Evolutionary conservation across 2,797 vertebrate species (phyloP), one percentile per base, ranked within the genome.

Genomic region (Mastacembelus armatus): DNA sequence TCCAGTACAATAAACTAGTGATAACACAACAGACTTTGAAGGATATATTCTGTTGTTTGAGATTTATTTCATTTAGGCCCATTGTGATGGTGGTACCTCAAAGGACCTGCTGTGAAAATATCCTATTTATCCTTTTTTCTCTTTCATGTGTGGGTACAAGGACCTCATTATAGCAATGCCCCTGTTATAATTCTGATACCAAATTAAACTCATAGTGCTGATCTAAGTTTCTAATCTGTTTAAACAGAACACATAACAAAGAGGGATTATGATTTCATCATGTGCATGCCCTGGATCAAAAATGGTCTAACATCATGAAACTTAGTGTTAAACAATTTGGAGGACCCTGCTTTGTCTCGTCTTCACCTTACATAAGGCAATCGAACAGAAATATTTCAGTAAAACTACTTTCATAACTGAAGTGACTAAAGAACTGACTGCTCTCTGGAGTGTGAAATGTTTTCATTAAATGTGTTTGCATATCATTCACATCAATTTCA

Each of bases 41-140:
- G 77, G 81, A 57, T 58, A 26, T 12, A 4, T 72, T 83, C 66
- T 64, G 33, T 73, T 61, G 77, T 75, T 71, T 42, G 36, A 68
- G 51, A 83, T 85, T 61, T 81, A 84, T 88, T 78, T 80, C 58
- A 68, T 60, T 66, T 52, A 30, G 45, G 24, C 33, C 5, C 42
- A 71, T 2, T 0, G 40, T n/a, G 18, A 18, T 19, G 33, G 18
- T 18, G 33, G 36, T 18, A 8, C 52, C 55, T 72, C 66, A 27
- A 75, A 61, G 48, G 68, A 32, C 66, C 55, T 50, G 59, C 38
- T n/a, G 3, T 61, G 16, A 71, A 3, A 62, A 55, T 40, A 77
- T 63, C 11, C 29, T 56, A 83, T 78, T 66, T 80, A 87, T 85
- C 43, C 15, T 10, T 56, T 56, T 74, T 32, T 3, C 27, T 39